Percentiles rank a stretch among this genome's conserved stretches.
Conservation (phyloP, 2,113 vertebrate species). For the Oryzias javanicus region DNA sequence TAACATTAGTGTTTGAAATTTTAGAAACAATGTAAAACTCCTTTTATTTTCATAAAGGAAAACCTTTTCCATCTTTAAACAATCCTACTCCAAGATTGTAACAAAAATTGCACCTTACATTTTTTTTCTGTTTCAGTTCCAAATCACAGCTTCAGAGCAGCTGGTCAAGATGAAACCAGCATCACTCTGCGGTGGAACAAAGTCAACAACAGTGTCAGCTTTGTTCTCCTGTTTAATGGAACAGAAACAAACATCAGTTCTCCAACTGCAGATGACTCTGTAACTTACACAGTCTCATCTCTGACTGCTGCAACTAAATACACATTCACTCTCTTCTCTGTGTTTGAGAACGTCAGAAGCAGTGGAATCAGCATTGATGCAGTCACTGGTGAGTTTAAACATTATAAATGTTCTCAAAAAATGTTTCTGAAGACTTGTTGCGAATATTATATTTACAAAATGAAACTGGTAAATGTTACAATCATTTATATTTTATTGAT, state of each 20-base stretch:
- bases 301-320: slow-evolving; percentile 36
- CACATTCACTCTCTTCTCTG: slow-evolving; percentile 38
- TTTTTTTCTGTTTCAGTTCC: background rate
- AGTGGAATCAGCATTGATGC: slow-evolving; percentile 17
- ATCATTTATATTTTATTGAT: no score
- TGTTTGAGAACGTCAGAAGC: slow-evolving; percentile 19
- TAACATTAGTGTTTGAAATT: no score
- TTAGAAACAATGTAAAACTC: no score
- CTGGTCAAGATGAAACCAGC: slow-evolving; percentile 11
- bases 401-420: no score
- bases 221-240: slow-evolving; percentile 13
- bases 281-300: slow-evolving; percentile 23
- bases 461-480: no score
- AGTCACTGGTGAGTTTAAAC: no score
- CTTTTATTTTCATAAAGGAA: no score
- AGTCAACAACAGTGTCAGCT: background rate
- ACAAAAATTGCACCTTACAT: no score
- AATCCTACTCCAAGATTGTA: no score
- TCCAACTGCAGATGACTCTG: slow-evolving; percentile 6
- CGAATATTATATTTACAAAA: no score
- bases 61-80: no score
- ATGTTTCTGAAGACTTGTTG: no score
- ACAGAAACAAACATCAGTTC: slow-evolving; percentile 6
- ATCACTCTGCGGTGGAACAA: slow-evolving; percentile 42
- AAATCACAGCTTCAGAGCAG: background rate